Evolutionary conservation across 1,140 invertebrate species (phyloP), one percentile per base, ranked within the genome.

Genomic region (Bombus affinis): DNA sequence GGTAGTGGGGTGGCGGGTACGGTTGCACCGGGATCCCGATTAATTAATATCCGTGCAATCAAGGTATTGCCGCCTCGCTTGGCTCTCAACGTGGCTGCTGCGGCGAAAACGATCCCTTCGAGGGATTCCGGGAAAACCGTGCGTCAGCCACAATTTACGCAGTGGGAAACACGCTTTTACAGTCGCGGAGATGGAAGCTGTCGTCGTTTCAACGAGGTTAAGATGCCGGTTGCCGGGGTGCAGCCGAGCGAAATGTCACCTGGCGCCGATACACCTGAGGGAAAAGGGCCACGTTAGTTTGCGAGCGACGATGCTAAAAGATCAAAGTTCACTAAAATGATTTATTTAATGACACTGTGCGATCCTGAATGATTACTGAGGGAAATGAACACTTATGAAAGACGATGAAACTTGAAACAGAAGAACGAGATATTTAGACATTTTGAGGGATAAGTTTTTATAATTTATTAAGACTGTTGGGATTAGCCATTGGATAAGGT

Each of bases 11-110:
- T 15, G 59, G 85, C 71, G 86, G 86, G 65, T 8, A 35, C 85
- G n/a, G 32, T 86, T 18, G 44, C 53, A 57, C 44, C 47, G 22
- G 44, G 57, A 47, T 71, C 75, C 28, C 71, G 68, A 75, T 85
- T 87, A 85, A 87, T 85, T 87, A 87, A 85, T 87, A 87, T 87
- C 83, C 83, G 71, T 66, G 86, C 86, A 85, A 87, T 87, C 86
- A 85, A 78, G 86, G 76, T 85, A 85, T 87, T 85, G 86, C 74
- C 80, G 74, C 82, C 53, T 83, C 70, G 47, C 28, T 86, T 68
- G 47, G 44, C 25, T 81, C 62, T 57, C 62, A 47, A 66, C 62
- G 62, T 28, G 44, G 59, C 39, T 59, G 78, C 44, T 68, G 44
- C 22, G 22, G 44, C 57, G 62, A 44, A 15, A 59, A 66, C 81